Percentiles rank a stretch among this genome's conserved stretches.
These are phyloP conservation scores for Syrista parreyssii DNA, from an alignment of 2,888 invertebrate genomes.

Conservation along the genomic window DNA sequence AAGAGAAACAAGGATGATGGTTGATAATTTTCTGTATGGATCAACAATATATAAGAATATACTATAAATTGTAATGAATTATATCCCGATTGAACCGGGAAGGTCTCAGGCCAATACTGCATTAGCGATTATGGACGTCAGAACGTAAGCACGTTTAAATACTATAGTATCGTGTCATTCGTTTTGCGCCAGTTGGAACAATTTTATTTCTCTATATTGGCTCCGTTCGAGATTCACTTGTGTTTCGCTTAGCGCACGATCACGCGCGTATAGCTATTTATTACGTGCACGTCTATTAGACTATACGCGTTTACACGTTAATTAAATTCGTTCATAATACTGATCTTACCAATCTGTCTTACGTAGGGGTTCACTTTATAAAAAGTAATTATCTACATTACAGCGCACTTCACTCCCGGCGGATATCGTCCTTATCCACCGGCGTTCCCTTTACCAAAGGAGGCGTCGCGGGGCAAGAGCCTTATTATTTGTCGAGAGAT, in stretches of 20 bases:
- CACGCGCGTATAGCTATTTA: background rate
- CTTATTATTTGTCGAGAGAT: conserved; percentile 4
- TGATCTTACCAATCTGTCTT: conserved; percentile 11
- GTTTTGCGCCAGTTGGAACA: background rate
- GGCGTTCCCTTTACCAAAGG: background rate
- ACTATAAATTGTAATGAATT: background rate
- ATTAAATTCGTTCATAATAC: conserved; percentile 27
- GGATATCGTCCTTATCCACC: background rate
- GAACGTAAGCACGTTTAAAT: background rate
- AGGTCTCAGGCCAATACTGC: background rate
- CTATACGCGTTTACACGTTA: conserved; percentile 10
- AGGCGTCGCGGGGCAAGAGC: background rate
- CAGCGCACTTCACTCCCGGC: background rate
- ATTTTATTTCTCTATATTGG: background rate
- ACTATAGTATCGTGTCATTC: background rate
- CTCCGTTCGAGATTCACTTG: background rate
- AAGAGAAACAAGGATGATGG: background rate
- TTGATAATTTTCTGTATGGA: background rate
- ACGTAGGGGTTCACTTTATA: conserved; percentile 19
- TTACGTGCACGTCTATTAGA: background rate
- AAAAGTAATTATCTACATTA: conserved; percentile 27
- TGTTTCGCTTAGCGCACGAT: background rate
- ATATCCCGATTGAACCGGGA: background rate
- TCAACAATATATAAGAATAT: background rate
- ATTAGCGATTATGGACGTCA: background rate